Evolutionary conservation across 2,113 vertebrate genomes (phyloP), one percentile per base, ranked within the genome.

Genomic region (Podarcis cretensis): DNA sequence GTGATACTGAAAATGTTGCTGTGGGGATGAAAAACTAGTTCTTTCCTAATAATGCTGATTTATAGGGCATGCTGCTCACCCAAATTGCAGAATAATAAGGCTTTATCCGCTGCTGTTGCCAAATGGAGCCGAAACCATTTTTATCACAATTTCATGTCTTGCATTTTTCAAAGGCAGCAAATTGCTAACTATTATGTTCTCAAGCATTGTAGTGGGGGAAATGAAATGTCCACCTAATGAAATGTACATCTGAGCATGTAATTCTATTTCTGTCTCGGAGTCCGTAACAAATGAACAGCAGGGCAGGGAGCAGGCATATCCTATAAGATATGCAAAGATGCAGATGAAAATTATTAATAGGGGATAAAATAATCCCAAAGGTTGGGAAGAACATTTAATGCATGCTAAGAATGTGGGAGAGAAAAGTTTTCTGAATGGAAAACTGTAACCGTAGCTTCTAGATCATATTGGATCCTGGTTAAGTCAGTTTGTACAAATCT

Each of bases 131-230:
- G 85, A 91, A 91, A 75, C 21, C 3, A 54, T 83, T 88, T 74
- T 89, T n/a, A 76, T 25, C 83, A 91, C 73, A 87, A 0, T 57
- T 89, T 87, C 75, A 37, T 43, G 57, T 81, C 37, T 75, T 32
- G 5, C 63, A 80, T 66, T 89, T 90, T 90, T 88, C 48, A 87
- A 87, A 68, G 16, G 37, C 30, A 89, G 77, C 63, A 90, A 89
- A 78, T 68, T 84, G 83, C n/a, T 83, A 77, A 13, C 16, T 73
- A 1, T 54, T 54, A 54, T 78, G 8, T 86, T 89, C 23, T 85
- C 43, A 81, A 85, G 77, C 20, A 20, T 14, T n/a, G 43, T 2
- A 12, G n/a, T 3, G 48, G 16, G 2, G 9, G 25, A 16, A 81
- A 86, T 65, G 32, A 81, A 87, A 86, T 73, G 71, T 43, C 27